These are phyloP conservation scores for Orthosia gothica DNA, from an alignment of 2,888 invertebrate species.

Conservation along the genomic window DNA sequence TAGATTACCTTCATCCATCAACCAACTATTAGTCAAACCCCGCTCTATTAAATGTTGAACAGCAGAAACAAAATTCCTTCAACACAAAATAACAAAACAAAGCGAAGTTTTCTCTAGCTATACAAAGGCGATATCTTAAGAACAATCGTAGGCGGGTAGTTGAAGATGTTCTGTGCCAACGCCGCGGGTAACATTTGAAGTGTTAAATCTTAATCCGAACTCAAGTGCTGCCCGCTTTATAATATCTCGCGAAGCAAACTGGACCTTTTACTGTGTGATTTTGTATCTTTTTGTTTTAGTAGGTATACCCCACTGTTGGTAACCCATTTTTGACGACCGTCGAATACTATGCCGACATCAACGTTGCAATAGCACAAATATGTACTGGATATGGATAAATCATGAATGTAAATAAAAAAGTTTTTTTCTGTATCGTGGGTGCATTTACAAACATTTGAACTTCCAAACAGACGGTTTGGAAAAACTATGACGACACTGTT, in stretches of 20 bases:
- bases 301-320: no score
- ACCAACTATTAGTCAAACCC: background rate
- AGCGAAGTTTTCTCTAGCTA: slow-evolving; percentile 10
- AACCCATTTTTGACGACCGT: no score
- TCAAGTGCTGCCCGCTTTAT: slow-evolving; percentile 23
- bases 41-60: slow-evolving; percentile 3
- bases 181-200: slow-evolving; percentile 60
- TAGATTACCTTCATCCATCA: background rate
- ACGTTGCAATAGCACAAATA: no score
- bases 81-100: slow-evolving; percentile 19
- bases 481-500: no score
- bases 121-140: slow-evolving; percentile 37
- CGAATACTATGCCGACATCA: no score
- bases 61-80: background rate
- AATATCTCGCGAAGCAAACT: slow-evolving; percentile 7
- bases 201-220: slow-evolving; percentile 69
- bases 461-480: no score
- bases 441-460: no score
- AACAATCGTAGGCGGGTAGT: slow-evolving; percentile 48
- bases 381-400: no score
- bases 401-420: no score
- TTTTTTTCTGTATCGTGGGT: no score
- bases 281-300: background rate
- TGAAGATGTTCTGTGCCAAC: slow-evolving; percentile 58
- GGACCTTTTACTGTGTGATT: background rate